Evolutionary conservation across 2,888 invertebrate genomes (phyloP).

Genomic region (Scaptodrosophila latifasciaeformis): DNA sequence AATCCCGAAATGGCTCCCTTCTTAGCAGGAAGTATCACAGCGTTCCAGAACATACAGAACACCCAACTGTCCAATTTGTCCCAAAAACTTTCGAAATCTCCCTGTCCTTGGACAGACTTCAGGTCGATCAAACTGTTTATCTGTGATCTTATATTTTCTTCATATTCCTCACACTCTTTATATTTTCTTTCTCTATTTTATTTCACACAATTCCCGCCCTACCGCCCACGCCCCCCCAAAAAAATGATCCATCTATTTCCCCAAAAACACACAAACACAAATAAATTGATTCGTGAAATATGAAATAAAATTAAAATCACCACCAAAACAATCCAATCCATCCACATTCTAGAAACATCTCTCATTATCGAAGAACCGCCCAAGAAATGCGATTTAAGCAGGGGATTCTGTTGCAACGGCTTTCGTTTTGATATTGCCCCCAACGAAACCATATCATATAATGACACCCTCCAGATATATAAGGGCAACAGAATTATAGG

Average conservation of each 20-base stretch:
- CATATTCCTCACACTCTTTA: neutral
- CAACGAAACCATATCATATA: constrained; percentile 67
- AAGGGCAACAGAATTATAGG: constrained; percentile 67
- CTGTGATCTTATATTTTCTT: neutral
- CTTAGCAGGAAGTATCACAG: neutral
- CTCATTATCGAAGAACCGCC: constrained; percentile 60
- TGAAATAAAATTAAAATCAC: constrained; percentile 13
- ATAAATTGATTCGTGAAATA: constrained; percentile 15
- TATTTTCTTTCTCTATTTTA: constrained; percentile 48
- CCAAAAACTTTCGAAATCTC: neutral
- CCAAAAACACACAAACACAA: constrained; percentile 2
- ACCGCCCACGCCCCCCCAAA: neutral
- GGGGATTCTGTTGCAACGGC: constrained; percentile 69
- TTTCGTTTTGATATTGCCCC: constrained; percentile 64
- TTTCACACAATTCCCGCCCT: constrained; percentile 22
- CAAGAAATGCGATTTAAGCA: constrained; percentile 59
- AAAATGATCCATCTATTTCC: neutral
- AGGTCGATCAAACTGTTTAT: too few relatives aligned
- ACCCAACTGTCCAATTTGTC: too few relatives aligned
- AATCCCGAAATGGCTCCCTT: too few relatives aligned
- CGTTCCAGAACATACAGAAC: neutral
- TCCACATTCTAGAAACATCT: constrained; percentile 63
- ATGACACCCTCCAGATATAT: constrained; percentile 66
- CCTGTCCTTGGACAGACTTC: neutral
- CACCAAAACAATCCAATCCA: constrained; percentile 52